These are phyloP conservation scores for Neoscelio sp. DNA, from an alignment of 2,888 invertebrate species.

Conservation along the genomic window DNA sequence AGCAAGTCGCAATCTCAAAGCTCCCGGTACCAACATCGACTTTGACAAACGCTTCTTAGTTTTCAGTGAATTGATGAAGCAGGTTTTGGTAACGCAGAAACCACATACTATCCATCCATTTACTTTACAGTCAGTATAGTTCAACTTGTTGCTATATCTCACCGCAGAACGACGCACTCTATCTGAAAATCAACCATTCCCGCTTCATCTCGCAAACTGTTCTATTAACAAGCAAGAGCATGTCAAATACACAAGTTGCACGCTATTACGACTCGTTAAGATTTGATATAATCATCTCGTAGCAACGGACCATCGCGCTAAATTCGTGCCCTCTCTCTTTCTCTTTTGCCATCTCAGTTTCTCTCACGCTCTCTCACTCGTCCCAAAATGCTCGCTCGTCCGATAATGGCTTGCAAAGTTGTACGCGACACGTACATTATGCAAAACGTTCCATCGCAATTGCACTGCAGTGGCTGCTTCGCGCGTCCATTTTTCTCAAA, in stretches of 20 bases:
- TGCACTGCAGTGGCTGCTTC: constrained; percentile 48
- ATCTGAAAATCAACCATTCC: constrained; percentile 60
- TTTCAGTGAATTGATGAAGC: constrained; percentile 64
- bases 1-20: constrained; percentile 40
- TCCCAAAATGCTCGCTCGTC: constrained; percentile 58
- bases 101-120: constrained; percentile 67
- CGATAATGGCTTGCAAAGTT: constrained; percentile 64
- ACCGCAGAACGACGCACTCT: constrained; percentile 62
- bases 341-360: background rate
- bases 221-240: constrained; percentile 59
- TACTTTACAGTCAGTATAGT: constrained; percentile 64
- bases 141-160: constrained; percentile 68
- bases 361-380: constrained; percentile 6
- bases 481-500: constrained; percentile 65
- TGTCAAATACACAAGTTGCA: constrained; percentile 57
- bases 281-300: constrained; percentile 57
- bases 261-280: constrained; percentile 58
- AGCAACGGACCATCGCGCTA: constrained; percentile 26
- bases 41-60: constrained; percentile 64
- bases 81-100: constrained; percentile 60
- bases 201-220: constrained; percentile 61
- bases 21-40: constrained; percentile 39
- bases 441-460: constrained; percentile 63
- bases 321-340: constrained; percentile 8
- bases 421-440: constrained; percentile 64